Base-by-base conservation (phyloP, 2,888 invertebrate species). In the Rhynchonema sp. region DNA sequence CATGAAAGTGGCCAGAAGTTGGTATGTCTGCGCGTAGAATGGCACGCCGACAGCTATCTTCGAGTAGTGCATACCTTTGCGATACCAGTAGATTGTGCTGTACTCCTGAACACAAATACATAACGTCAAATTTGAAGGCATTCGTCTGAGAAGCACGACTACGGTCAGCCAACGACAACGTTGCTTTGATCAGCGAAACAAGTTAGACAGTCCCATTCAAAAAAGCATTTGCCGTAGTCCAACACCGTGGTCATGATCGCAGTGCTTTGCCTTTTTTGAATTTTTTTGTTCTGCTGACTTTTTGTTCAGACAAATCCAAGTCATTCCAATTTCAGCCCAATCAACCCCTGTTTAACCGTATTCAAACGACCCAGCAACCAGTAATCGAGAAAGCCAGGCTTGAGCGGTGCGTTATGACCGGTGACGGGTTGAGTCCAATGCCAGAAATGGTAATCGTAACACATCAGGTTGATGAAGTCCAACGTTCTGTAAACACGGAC, bases 401-500 rank as follows among this genome's bases (percentile, higher is more conserved):
- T 85, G 1, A 91, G 75, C 0, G 90, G 89, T 0, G 89, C 81
- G 74, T 91, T 90, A 22, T 87, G 77, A 0, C 86, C 84, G 25
- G 89, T 89, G 65, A 87, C 82, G 1, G 89, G 89, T 1, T 84
- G 82, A 63, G 81, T 80, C 72, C 79, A 60, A 28, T 82, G 80
- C 69, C 81, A 90, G 69, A 82, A 84, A 73, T 90, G 88, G 70
- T 82, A 90, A 73, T 91, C 90, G 71, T 91, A 91, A 0, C 85
- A 81, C 90, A 90, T 90, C n/a, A 91, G 70, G 73, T 87, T 88
- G 0, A 87, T 81, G 76, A 82, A 87, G 74, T 90, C 89, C 0
- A 84, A 82, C 71, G 84, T 79, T 58, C 82, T 83, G 69, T 60
- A 74, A 73, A 62, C 52, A 56, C 57, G 1, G 13, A 9, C 54